A percentile compares a stretch with the other conserved stretches of the same genome.
phyloP scores from a whole-genome alignment of 2,888 invertebrate genomes.

The Agrochola lychnidis region DNA sequence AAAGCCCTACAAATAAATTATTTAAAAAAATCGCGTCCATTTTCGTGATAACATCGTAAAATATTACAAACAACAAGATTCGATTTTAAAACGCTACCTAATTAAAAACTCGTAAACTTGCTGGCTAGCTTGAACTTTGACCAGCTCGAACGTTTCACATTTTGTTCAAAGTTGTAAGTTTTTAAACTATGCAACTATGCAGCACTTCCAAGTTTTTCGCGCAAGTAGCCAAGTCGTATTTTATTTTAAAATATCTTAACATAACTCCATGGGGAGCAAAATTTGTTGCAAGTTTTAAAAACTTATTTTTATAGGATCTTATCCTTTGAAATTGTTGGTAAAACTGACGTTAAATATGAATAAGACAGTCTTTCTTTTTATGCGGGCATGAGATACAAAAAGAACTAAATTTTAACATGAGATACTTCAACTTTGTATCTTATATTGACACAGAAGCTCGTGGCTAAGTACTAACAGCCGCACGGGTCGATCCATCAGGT shows the following conservation, averaged over 20 bases:
- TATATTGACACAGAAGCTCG: not conserved
- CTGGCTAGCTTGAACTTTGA: conserved; percentile 51
- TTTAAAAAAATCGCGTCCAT: not conserved
- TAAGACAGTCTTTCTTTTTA: not conserved
- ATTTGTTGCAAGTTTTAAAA: conserved; percentile 5
- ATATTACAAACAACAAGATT: conserved; percentile 17
- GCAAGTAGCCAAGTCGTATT: conserved; percentile 43
- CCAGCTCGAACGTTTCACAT: conserved; percentile 44
- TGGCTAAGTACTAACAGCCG: too few species aligned
- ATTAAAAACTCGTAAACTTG: conserved; percentile 48
- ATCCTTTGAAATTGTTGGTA: conserved; percentile 12
- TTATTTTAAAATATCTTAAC: conserved; percentile 59
- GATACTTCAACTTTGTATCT: not conserved
- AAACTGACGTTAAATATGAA: conserved; percentile 18
- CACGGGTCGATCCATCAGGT: too few species aligned
- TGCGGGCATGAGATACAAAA: not conserved
- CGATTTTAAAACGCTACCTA: conserved; percentile 41
- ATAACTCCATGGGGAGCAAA: conserved; percentile 3
- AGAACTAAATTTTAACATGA: not conserved
- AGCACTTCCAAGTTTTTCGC: conserved; percentile 31
- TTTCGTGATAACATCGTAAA: not conserved
- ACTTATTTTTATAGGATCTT: conserved; percentile 9
- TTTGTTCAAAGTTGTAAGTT: conserved; percentile 50
- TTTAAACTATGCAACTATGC: conserved; percentile 48
- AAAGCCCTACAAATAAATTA: not conserved